Percentiles rank a stretch among this genome's conserved stretches.
Evolutionary conservation across 2,797 vertebrate species (phyloP).

Genomic region (Gymnoscopelus microlampas): DNA sequence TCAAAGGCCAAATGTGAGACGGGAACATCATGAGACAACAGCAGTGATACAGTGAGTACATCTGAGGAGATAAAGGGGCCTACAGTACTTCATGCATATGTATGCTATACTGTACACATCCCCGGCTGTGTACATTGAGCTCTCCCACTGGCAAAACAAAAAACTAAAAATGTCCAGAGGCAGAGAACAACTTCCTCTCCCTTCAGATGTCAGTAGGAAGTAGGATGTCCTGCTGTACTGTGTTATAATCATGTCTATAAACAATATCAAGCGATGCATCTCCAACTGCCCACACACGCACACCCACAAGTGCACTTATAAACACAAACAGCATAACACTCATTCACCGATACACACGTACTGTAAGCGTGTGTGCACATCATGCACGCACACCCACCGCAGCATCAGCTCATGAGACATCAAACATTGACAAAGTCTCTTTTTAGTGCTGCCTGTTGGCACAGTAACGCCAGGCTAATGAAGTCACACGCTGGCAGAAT

Average conservation of each 20-base stretch:
- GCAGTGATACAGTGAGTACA: conserved; percentile 9
- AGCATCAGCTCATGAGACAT: conserved; percentile 76
- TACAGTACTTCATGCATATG: not conserved
- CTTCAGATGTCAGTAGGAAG: conserved; percentile 64
- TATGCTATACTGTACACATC: too few species aligned
- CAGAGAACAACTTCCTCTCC: conserved; percentile 56
- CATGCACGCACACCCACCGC: conserved; percentile 48
- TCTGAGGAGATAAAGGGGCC: not conserved
- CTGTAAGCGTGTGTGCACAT: not conserved
- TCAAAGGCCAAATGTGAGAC: conserved; percentile 53
- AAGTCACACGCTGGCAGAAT: conserved; percentile 83
- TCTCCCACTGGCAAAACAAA: too few species aligned
- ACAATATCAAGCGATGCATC: conserved; percentile 14
- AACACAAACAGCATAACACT: conserved; percentile 12
- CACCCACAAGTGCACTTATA: conserved; percentile 1
- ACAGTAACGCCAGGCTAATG: conserved; percentile 82
- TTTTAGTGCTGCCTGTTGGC: conserved; percentile 87
- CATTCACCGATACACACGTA: conserved; percentile 12
- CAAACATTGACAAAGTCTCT: conserved; percentile 89
- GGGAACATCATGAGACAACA: conserved; percentile 30
- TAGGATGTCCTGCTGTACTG: conserved; percentile 5
- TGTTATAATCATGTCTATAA: too few species aligned
- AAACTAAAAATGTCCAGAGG: conserved; percentile 52
- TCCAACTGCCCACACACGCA: conserved; percentile 54
- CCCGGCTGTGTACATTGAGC: too few species aligned